Conservation (phyloP, 2,888 invertebrate genomes). For the Syritta pipiens region DNA sequence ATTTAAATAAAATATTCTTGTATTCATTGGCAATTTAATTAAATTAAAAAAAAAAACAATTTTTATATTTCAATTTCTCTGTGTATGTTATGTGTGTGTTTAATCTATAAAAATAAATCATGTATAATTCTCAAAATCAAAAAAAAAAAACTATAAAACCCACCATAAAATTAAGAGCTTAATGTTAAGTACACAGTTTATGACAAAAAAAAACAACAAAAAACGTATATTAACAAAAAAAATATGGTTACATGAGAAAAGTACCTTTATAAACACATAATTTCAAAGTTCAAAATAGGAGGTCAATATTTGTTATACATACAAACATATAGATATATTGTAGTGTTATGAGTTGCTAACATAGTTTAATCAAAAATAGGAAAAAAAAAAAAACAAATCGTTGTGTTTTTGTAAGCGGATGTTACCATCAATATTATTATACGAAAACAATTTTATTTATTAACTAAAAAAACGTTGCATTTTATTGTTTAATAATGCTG, state of each 20-base stretch:
- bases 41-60: background rate
- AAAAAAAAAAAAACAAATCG: slow-evolving; percentile 22
- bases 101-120: background rate
- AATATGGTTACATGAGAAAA: slow-evolving; percentile 22
- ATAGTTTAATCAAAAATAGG: slow-evolving; percentile 21
- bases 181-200: slow-evolving; percentile 32
- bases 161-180: slow-evolving; percentile 54
- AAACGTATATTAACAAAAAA: slow-evolving; percentile 5
- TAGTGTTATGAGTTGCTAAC: slow-evolving; percentile 29
- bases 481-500: slow-evolving; percentile 28
- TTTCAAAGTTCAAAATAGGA: slow-evolving; percentile 56
- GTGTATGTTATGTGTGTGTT: too few species aligned
- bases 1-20: too few species aligned
- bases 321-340: background rate
- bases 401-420: slow-evolving; percentile 58
- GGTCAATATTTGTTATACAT: slow-evolving; percentile 45
- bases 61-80: background rate
- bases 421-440: slow-evolving; percentile 25
- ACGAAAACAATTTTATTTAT: slow-evolving; percentile 20
- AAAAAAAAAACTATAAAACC: slow-evolving; percentile 23
- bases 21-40: slow-evolving; percentile 16
- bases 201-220: slow-evolving; percentile 4
- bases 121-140: slow-evolving; percentile 34
- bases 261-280: slow-evolving; percentile 33
- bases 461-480: slow-evolving; percentile 39